Evolutionary conservation across 1,140 invertebrate genomes (phyloP), one percentile per base, ranked within the genome.

Genomic region (Drosophila malerkotliana): DNA sequence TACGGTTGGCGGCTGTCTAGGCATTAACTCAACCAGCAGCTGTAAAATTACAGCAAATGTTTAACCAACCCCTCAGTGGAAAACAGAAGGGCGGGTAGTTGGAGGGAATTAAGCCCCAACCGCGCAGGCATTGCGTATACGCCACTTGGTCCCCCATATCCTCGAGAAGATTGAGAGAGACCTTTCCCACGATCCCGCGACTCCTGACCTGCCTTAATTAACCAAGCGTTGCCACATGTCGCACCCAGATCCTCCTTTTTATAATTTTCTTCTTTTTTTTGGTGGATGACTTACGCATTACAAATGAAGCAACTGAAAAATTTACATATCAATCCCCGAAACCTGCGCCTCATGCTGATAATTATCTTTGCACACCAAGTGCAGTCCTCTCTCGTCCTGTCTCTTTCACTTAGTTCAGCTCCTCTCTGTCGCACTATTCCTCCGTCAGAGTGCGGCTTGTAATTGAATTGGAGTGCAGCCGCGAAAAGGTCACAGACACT

Each of bases 401-500:
- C 7, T 58, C 28, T 58, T 52, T 47, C 18, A 51, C 51, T 53
- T 47, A n/a, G 0, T 5, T 32, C 58, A 41, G n/a, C 15, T 8
- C 37, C 21, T 64, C 37, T 37, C 28, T 75, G 34, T 39, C 10
- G n/a, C 41, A 6, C 14, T 18, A 6, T 37, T n/a, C 41, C 14
- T 44, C 41, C 44, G 15, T 21, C 15, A 15, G 44, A 21, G 44
- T 55, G 62, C 34, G 47, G 51, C 59, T 59, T 62, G 56, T 79
- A 87, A 85, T 85, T 87, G 83, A 87, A 87, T 88, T 88, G 78
- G 76, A 82, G 63, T 77, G 82, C 73, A 81, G 73, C 63, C 68
- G 57, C 68, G 57, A 75, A 85, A 77, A 85, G 82, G 81, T 85
- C 81, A 85, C 77, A 84, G 69, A 78, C 82, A 68, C 30, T 85